phyloP scores from a whole-genome alignment of 2,888 invertebrate genomes.

The Pseudococcus viburni region DNA sequence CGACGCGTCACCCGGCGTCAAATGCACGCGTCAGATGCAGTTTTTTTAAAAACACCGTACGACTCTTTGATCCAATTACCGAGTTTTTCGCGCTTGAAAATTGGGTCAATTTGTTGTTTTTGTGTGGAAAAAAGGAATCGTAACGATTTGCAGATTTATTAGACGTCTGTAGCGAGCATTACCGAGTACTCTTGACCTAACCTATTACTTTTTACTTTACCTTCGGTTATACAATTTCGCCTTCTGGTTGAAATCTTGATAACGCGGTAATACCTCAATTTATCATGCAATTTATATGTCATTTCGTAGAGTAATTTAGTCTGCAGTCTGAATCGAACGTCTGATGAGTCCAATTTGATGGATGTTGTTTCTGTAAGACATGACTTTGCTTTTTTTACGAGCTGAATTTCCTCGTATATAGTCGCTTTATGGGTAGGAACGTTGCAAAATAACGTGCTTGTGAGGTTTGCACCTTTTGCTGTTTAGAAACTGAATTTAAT shows the following conservation, averaged over 20 bases:
- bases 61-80: background rate
- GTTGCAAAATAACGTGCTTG: slow-evolving; percentile 4
- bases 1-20: background rate
- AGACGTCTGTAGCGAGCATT: background rate
- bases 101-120: background rate
- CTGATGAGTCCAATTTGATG: slow-evolving; percentile 41
- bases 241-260: slow-evolving; percentile 35
- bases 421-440: background rate
- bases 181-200: slow-evolving; percentile 47
- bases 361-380: slow-evolving; percentile 15
- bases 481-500: slow-evolving; percentile 1
- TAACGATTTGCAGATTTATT: slow-evolving; percentile 18
- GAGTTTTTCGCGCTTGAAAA: background rate
- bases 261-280: slow-evolving; percentile 11
- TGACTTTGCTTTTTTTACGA: slow-evolving; percentile 13
- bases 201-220: slow-evolving; percentile 48
- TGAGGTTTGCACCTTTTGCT: background rate
- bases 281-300: slow-evolving; percentile 41
- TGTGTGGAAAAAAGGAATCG: background rate
- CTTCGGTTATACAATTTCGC: slow-evolving; percentile 35
- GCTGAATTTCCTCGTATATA: slow-evolving; percentile 2
- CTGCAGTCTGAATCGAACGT: slow-evolving; percentile 6
- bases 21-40: background rate
- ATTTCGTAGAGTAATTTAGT: slow-evolving; percentile 21
- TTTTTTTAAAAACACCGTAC: background rate